phyloP scores from a whole-genome alignment of 2,113 vertebrate genomes.

The Excalfactoria chinensis region DNA sequence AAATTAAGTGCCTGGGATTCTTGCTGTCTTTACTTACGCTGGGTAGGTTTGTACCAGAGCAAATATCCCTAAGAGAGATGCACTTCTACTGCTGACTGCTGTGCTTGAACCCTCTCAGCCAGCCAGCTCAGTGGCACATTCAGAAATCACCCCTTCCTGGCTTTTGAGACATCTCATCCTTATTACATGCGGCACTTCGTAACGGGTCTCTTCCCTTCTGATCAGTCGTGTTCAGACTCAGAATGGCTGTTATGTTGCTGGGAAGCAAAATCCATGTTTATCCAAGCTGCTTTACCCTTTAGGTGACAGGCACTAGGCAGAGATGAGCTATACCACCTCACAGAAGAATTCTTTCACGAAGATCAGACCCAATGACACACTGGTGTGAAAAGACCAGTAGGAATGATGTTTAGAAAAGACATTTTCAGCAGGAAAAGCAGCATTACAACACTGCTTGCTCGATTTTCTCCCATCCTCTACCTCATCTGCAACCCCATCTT shows the following conservation, averaged over 20 bases:
- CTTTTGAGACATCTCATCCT: neutral
- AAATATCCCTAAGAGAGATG: neutral
- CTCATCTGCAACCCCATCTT: neutral
- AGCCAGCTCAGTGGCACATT: neutral
- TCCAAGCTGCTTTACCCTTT: neutral
- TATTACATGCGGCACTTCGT: neutral
- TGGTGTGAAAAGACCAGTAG: neutral
- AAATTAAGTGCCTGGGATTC: neutral
- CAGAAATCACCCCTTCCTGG: neutral
- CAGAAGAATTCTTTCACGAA: neutral
- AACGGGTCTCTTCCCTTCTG: neutral
- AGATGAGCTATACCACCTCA: neutral
- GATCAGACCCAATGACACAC: neutral
- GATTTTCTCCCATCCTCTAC: neutral
- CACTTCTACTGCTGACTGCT: neutral
- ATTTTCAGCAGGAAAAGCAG: conserved; percentile 8
- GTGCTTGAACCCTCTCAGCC: neutral
- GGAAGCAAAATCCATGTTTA: neutral
- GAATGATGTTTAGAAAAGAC: neutral
- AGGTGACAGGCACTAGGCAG: neutral
- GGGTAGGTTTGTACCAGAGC: neutral
- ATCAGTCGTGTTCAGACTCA: neutral
- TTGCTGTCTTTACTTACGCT: neutral
- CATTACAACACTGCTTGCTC: neutral
- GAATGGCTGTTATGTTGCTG: neutral